A percentile compares a stretch with the other conserved stretches of the same genome.
Evolutionary conservation across 2,888 invertebrate species (phyloP).

Genomic region (Sesia apiformis): DNA sequence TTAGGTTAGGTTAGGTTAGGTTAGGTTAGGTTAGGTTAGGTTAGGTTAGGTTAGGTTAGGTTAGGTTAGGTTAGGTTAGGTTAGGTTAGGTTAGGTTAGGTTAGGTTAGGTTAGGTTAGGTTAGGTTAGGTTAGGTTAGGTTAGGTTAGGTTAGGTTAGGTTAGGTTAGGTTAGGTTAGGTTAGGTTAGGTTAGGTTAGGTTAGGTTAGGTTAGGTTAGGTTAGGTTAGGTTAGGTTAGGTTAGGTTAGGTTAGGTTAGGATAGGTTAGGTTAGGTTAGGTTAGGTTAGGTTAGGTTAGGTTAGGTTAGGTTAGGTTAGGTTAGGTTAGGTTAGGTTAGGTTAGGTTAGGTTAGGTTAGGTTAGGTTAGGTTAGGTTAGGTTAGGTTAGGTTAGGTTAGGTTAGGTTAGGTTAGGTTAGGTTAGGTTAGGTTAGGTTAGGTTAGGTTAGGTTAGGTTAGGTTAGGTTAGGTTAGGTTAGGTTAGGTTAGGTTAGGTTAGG

Average conservation of each 20-base stretch:
- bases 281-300: constrained; percentile 2
- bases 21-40: constrained; percentile 2
- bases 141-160: constrained; percentile 1
- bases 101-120: constrained; percentile 4
- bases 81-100: constrained; percentile 6
- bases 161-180: constrained; percentile 3
- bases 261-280: constrained; percentile 2
- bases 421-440: constrained; percentile 2
- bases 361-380: constrained; percentile 2
- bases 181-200: constrained; percentile 3
- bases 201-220: constrained; percentile 2
- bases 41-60: constrained; percentile 5
- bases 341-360: constrained; percentile 2
- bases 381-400: constrained; percentile 2
- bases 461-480: constrained; percentile 2
- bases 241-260: constrained; percentile 1
- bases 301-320: constrained; percentile 2
- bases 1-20: constrained; percentile 1
- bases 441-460: constrained; percentile 2
- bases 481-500: constrained; percentile 2
- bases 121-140: constrained; percentile 3
- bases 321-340: constrained; percentile 2
- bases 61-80: constrained; percentile 5
- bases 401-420: constrained; percentile 2
- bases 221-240: constrained; percentile 2